Evolutionary conservation across 2,888 invertebrate genomes (phyloP).

Genomic region (Stictocephala bisonia): DNA sequence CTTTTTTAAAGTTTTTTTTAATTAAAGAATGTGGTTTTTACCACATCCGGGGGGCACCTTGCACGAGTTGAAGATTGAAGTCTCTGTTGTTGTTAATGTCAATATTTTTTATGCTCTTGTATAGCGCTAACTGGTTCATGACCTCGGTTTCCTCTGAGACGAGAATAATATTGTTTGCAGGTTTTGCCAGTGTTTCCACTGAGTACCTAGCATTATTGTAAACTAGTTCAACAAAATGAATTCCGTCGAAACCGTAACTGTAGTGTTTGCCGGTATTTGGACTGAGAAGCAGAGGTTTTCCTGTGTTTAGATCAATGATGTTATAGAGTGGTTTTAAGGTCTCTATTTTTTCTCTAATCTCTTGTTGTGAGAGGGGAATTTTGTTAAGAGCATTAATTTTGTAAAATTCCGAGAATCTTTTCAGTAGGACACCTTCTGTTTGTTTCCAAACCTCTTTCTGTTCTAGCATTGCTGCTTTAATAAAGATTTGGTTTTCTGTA

Average conservation of each 20-base stretch:
- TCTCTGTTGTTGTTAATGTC: background rate
- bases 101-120: background rate
- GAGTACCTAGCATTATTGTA: background rate
- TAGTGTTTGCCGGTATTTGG: background rate
- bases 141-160: background rate
- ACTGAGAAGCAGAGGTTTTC: background rate
- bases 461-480: conserved; percentile 2
- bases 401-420: background rate
- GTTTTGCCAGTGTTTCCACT: background rate
- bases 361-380: background rate
- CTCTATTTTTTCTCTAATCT: background rate
- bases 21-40: background rate
- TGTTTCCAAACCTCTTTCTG: conserved; percentile 2
- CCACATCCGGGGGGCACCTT: background rate
- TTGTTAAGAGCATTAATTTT: background rate
- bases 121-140: background rate
- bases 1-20: too few species aligned
- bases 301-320: background rate
- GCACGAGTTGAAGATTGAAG: background rate
- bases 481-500: background rate
- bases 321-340: background rate
- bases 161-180: conserved; percentile 10
- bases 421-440: background rate
- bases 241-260: background rate
- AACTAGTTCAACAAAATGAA: background rate